These are phyloP conservation scores for Euura saliciscinereae DNA, from an alignment of 1,140 invertebrate species.

Conservation along the genomic window DNA sequence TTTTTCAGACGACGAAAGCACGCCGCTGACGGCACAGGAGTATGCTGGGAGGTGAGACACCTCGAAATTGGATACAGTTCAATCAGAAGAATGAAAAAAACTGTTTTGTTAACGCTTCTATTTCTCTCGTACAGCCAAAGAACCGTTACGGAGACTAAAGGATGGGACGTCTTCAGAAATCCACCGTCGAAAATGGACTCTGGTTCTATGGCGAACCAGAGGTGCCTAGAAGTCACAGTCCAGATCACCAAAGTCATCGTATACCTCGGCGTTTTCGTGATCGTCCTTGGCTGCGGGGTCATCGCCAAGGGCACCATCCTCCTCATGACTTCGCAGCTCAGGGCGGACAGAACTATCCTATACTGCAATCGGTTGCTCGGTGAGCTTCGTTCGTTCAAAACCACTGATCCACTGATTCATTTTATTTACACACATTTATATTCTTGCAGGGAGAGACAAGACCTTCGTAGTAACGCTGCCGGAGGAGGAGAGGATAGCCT, in stretches of 20 bases:
- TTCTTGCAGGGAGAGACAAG: conserved; percentile 76
- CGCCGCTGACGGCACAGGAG: conserved; percentile 81
- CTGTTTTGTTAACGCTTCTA: conserved; percentile 13
- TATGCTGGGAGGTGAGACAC: conserved; percentile 82
- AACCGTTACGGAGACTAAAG: conserved; percentile 84
- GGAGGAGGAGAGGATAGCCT: conserved; percentile 83
- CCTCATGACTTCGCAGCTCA: conserved; percentile 91
- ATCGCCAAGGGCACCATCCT: conserved; percentile 85
- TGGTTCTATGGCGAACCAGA: conserved; percentile 86
- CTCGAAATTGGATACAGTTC: conserved; percentile 12
- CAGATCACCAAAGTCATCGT: conserved; percentile 85
- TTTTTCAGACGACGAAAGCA: conserved; percentile 83
- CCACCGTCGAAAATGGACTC: conserved; percentile 87
- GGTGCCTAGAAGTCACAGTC: conserved; percentile 84
- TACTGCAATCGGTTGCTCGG: conserved; percentile 86
- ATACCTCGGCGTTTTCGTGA: conserved; percentile 83
- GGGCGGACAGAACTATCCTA: conserved; percentile 72
- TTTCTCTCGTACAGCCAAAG: conserved; percentile 70
- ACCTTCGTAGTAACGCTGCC: conserved; percentile 79
- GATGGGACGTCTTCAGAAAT: conserved; percentile 94
- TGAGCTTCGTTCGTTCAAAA: conserved; percentile 53
- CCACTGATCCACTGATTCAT: background rate
- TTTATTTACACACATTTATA: background rate
- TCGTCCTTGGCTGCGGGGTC: conserved; percentile 82
- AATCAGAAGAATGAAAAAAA: background rate